Base-by-base conservation (phyloP, 2,888 invertebrate species). In the Dioctria linearis region DNA sequence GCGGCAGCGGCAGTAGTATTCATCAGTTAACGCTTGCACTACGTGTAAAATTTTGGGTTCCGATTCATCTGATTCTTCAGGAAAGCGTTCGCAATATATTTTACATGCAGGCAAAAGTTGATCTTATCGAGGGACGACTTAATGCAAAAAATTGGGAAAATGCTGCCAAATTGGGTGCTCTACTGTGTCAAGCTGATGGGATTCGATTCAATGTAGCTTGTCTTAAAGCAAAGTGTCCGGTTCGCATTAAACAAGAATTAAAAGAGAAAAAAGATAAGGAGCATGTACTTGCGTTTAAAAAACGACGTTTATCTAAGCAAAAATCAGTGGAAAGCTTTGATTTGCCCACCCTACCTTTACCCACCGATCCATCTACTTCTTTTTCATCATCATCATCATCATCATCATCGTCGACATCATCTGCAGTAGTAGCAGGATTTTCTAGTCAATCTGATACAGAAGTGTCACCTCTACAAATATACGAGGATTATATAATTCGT, bases 11-110 rank as follows among this genome's bases (percentile, higher is more conserved):
- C 43, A 84, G 85, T 76, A 86, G 85, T 78, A 25, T 25, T 25
- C 85, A 87, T n/a, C 88, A 86, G 46, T 63, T 88, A 43, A 87
- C 86, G 87, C 83, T 89, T n/a, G 88, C 88, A 3, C 82, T 89
- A 67, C 86, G 89, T 3, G 95, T 96, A 84, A 97, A 97, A 89
- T 97, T 96, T 90, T 96, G 96, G 95, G 96, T 97, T 65, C 95
- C 95, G 3, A 96, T 96, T 3, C 96, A 96, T 89, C 92, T 94
- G 82, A 91, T 97, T 82, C 92, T 96, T 82, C 95, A 96, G 88
- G 95, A 95, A 86, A 93, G 93, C 59, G 96, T 96, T 39, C 93
- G 95, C 4, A 86, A 95, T 88, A 93, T 95, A 87, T 96, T 96
- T 89, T 97, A 95, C 87, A 92, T 95, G 83, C 95, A 96, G 88